Evolutionary conservation across 1,140 invertebrate genomes (phyloP), one percentile per base, ranked within the genome.

Genomic region (Achatina immaculata): DNA sequence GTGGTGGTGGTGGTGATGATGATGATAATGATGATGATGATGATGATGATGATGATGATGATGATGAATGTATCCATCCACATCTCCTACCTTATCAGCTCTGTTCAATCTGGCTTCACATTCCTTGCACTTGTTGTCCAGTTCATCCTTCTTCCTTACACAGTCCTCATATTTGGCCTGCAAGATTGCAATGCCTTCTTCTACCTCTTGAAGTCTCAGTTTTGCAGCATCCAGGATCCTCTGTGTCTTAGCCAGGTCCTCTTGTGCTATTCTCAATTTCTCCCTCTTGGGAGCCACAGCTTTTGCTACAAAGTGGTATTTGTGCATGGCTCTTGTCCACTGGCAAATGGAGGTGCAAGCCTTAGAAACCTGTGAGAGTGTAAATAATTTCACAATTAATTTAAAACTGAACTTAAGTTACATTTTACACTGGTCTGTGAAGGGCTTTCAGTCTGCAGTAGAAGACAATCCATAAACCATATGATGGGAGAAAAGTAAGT

Each of bases 321-420:
- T 95, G 88, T 97, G 95, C 88, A 98, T 95, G 24, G 96, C 96
- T 86, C 95, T 92, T 0, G 96, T 95, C 96, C 96, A 98, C 87
- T 96, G 94, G 85, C 96, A 97, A 89, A 98, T 94, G 7, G 96
- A 96, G 79, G 95, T 95, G 84, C 96, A 97, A 0, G 96, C 96
- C 93, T 96, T 95, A 0, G 95, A 95, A 0, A 95, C 43, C 96
- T 94, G 81, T 11, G 74, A 73, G n/a, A n/a, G n/a, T n/a, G 34
- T 24, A 31, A 68, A 31, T 19, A 24, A 19, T 14, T 19, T 19
- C 31, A 68, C n/a, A n/a, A n/a, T n/a, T n/a, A n/a, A n/a, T n/a
- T n/a, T n/a, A n/a, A n/a, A n/a, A n/a, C n/a, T n/a, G n/a, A n/a
- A n/a, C n/a, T n/a, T n/a, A n/a, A n/a, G n/a, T n/a, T n/a, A n/a